Evolutionary conservation across 2,888 invertebrate genomes (phyloP), one percentile per base, ranked within the genome.

Genomic region (Lithophane socia): DNA sequence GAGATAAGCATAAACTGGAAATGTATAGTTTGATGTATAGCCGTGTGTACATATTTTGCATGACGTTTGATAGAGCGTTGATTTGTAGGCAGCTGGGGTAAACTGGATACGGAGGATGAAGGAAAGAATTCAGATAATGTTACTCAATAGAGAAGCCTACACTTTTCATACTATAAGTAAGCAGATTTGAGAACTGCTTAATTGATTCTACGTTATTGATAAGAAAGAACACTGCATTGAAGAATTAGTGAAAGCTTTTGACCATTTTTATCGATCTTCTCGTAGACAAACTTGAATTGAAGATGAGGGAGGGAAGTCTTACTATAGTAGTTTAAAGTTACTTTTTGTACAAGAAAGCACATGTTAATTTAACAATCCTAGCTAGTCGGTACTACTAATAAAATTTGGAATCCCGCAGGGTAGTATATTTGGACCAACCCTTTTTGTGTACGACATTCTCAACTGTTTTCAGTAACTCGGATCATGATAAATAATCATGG

Each of bases 351-450:
- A 1, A 7, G 12, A 24, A 37, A 44, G 8, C 12, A 52, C 52
- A 24, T 49, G 1, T 52, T 0, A 7, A 37, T 4, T 72, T 24
- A 21, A n/a, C 18, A 18, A 37, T 42, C 13, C 9, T 8, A 16
- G n/a, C 16, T 21, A 44, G 7, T 21, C 54, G 29, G 12, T 24
- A 16, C 18, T 52, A 13, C 47, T 8, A 56, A 82, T 58, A 44
- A 42, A 79, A 58, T 24, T 67, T 0, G 42, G 58, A 37, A 60
- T 83, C 5, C 58, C 54, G 0, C 77, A 42, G 37, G 79, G 79
- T 12, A 47, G 18, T 65, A 65, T 69, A 54, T 64, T 68, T 64
- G 24, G 68, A 24, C 64, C 52, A 47, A 18, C n/a, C n/a, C 54
- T 52, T 52, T 52, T 52, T 18, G 7, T 18, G 18, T 18, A 52